Evolutionary conservation across 2,113 vertebrate genomes (phyloP).

Genomic region (Bostrychus sinensis): DNA sequence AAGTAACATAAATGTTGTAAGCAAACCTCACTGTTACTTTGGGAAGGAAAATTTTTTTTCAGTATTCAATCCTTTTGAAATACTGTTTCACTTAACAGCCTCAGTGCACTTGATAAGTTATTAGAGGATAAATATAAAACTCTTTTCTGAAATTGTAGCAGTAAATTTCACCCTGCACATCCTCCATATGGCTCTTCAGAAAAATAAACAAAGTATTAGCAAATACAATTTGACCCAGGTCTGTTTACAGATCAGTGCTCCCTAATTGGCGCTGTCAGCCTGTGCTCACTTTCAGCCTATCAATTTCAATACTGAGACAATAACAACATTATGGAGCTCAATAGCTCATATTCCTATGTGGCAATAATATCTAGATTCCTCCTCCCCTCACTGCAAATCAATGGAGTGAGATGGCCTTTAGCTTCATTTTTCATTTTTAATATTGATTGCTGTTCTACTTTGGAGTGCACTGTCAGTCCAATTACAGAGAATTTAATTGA

Average conservation of each 20-base stretch:
- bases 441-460: conserved; percentile 77
- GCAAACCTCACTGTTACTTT: not conserved
- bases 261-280: conserved; percentile 66
- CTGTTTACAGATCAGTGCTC: conserved; percentile 64
- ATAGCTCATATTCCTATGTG: conserved; percentile 69
- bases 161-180: not conserved
- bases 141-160: not conserved
- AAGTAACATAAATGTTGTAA: not conserved
- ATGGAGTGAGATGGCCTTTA: conserved; percentile 75
- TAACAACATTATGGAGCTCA: conserved; percentile 67
- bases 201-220: conserved; percentile 52
- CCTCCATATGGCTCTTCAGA: conserved; percentile 21
- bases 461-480: conserved; percentile 78
- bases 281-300: conserved; percentile 49
- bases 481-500: conserved; percentile 80
- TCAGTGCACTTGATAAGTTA: not conserved
- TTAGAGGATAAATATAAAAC: not conserved
- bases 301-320: conserved; percentile 68
- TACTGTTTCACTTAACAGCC: not conserved
- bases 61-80: not conserved
- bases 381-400: conserved; percentile 71
- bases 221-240: conserved; percentile 47
- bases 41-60: not conserved
- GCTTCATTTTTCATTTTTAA: conserved; percentile 80
- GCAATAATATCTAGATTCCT: conserved; percentile 66